These are phyloP conservation scores for Cygnus buccinator DNA, from an alignment of 2,113 vertebrate species.

Conservation along the genomic window DNA sequence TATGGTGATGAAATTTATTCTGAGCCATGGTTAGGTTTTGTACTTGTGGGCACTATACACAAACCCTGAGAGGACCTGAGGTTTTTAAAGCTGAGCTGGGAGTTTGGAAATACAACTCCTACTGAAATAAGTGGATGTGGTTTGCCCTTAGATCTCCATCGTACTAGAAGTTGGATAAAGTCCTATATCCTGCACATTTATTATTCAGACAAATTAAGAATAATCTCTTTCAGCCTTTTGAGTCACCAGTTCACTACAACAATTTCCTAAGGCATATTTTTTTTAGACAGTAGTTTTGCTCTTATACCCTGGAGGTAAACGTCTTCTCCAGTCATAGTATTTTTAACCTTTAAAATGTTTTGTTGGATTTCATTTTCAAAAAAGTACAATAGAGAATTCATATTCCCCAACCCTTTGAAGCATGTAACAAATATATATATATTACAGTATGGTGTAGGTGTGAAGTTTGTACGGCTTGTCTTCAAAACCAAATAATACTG, in stretches of 20 bases:
- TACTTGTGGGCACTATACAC: conserved; percentile 28
- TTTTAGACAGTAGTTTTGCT: neutral
- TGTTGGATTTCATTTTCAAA: conserved; percentile 9
- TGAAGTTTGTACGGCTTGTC: neutral
- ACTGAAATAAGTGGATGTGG: neutral
- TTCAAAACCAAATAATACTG: conserved; percentile 13
- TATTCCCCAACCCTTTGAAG: neutral
- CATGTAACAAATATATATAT: neutral
- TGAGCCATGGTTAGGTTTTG: conserved; percentile 62
- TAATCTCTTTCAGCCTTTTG: neutral
- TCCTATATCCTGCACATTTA: neutral
- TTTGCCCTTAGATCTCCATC: conserved; percentile 33
- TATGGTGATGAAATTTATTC: conserved; percentile 73
- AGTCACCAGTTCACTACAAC: neutral
- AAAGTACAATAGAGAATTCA: neutral
- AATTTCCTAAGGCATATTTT: neutral
- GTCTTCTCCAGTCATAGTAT: neutral
- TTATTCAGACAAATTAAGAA: conserved; percentile 13
- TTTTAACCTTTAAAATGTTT: neutral
- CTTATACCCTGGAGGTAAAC: neutral
- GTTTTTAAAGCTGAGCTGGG: conserved; percentile 33
- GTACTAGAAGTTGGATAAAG: neutral
- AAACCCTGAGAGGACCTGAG: conserved; percentile 16
- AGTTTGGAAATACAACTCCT: conserved; percentile 13
- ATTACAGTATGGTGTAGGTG: neutral